Evolutionary conservation across 2,888 invertebrate genomes (phyloP).

Genomic region (Calameuta idolon): DNA sequence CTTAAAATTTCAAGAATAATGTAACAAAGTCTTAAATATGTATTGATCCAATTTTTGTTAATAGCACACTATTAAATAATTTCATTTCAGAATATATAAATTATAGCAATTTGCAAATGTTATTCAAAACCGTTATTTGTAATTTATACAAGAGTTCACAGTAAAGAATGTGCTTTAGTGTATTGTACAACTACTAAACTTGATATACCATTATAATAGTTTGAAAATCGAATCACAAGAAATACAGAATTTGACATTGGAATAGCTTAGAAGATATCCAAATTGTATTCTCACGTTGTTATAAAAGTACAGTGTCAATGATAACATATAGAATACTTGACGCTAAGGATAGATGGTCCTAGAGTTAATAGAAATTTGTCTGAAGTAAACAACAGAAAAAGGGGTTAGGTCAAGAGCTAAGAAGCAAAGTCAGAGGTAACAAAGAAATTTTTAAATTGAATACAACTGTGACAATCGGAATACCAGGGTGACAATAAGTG

Average conservation of each 20-base stretch:
- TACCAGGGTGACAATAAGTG: background rate
- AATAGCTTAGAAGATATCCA: background rate
- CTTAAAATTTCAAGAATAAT: background rate
- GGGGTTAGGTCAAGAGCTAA: constrained; percentile 1
- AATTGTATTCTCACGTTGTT: background rate
- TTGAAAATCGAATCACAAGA: background rate
- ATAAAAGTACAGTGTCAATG: background rate
- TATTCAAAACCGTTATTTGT: background rate
- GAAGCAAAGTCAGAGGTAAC: background rate
- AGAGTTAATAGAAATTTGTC: background rate
- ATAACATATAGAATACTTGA: background rate
- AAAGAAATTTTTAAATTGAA: background rate
- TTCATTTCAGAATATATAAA: background rate
- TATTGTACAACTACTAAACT: background rate
- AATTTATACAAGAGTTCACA: background rate
- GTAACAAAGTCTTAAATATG: background rate
- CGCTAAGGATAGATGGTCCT: background rate
- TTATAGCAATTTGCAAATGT: background rate
- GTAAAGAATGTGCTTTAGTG: background rate
- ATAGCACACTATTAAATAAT: background rate
- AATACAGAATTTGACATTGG: background rate
- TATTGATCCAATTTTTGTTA: background rate
- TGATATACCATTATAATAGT: background rate
- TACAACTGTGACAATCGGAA: background rate
- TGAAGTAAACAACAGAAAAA: constrained; percentile 12